These are phyloP conservation scores for Halcyon chelicuti DNA, from an alignment of 2,797 vertebrate species.

Conservation along the genomic window DNA sequence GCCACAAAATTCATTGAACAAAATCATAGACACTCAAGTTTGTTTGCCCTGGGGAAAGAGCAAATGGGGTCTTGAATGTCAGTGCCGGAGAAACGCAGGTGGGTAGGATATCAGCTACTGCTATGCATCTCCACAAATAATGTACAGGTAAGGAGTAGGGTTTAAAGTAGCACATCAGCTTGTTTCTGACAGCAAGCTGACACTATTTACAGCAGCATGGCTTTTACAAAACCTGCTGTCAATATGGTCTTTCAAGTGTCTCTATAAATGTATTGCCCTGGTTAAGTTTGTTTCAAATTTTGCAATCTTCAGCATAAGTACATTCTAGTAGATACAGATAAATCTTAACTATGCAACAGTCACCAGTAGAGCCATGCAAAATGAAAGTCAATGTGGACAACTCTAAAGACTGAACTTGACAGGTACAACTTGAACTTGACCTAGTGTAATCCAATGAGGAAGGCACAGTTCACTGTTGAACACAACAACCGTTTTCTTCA, in stretches of 20 bases:
- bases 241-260: background rate
- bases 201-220: background rate
- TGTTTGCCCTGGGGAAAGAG: background rate
- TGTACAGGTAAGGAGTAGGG: background rate
- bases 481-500: background rate
- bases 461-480: background rate
- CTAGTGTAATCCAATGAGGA: background rate
- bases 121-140: background rate
- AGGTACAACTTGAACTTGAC: background rate
- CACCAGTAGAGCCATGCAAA: background rate
- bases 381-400: background rate
- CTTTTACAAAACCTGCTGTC: background rate
- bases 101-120: background rate
- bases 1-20: background rate
- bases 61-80: background rate
- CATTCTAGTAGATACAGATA: background rate
- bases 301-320: background rate
- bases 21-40: background rate
- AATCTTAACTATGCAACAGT: background rate
- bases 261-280: background rate
- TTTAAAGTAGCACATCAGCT: background rate
- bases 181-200: background rate
- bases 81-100: background rate
- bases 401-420: background rate
- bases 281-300: background rate